A percentile compares a stretch with the other conserved stretches of the same genome.
These are phyloP conservation scores for Sebastes trivittatus DNA, from an alignment of 2,797 vertebrate genomes.

Conservation along the genomic window DNA sequence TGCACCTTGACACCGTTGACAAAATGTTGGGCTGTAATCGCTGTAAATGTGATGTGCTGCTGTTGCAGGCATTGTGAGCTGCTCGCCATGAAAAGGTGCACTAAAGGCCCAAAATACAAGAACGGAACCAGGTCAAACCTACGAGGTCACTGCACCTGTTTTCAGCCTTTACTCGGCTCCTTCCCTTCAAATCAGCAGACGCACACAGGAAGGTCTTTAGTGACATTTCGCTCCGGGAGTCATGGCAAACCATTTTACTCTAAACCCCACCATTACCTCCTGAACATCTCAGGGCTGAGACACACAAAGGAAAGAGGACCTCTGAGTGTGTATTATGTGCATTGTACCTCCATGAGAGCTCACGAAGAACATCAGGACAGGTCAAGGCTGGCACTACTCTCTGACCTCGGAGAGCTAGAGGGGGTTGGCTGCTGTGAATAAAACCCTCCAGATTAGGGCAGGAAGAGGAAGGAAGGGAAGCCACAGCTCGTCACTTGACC, in stretches of 20 bases:
- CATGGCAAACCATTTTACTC: slow-evolving; percentile 53
- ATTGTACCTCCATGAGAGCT: slow-evolving; percentile 14
- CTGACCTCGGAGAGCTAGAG: slow-evolving; percentile 37
- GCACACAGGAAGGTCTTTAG: slow-evolving; percentile 11
- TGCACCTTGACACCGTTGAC: neutral
- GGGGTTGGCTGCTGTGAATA: neutral
- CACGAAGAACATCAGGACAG: neutral
- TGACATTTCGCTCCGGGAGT: slow-evolving; percentile 31
- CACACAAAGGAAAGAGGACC: slow-evolving; percentile 21
- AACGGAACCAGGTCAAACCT: slow-evolving; percentile 17
- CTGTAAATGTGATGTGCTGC: no score
- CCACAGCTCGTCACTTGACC: slow-evolving; percentile 65
- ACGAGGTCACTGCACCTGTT: slow-evolving; percentile 5
- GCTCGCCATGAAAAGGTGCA: neutral
- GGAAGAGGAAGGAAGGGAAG: slow-evolving; percentile 25
- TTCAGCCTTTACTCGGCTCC: neutral
- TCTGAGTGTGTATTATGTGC: neutral
- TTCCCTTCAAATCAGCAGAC: slow-evolving; percentile 1
- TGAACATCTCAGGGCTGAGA: slow-evolving; percentile 20
- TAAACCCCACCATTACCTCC: slow-evolving; percentile 30
- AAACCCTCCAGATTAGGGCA: slow-evolving; percentile 29
- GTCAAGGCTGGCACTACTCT: slow-evolving; percentile 32
- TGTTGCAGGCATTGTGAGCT: neutral
- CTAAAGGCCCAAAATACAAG: neutral
- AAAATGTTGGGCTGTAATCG: neutral